Conservation (phyloP, 2,797 vertebrate genomes). For the Anguilla megastoma region DNA sequence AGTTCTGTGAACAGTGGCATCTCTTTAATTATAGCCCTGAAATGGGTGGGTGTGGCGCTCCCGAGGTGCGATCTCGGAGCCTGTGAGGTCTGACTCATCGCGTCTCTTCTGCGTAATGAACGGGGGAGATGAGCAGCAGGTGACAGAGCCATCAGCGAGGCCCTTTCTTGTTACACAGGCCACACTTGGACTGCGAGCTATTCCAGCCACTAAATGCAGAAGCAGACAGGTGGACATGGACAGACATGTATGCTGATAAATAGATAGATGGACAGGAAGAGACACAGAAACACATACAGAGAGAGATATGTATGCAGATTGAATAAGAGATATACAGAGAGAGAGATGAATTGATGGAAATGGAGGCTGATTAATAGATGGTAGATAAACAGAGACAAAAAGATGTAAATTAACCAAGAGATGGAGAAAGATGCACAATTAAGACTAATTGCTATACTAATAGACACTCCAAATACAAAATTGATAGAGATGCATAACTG, state of each 20-base stretch:
- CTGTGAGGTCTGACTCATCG: conserved; percentile 11
- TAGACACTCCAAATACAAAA: too few relatives aligned
- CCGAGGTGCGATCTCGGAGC: not conserved
- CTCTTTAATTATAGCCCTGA: not conserved
- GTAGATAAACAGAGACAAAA: not conserved
- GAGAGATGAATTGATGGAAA: not conserved
- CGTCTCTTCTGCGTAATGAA: not conserved
- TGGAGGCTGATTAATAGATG: not conserved
- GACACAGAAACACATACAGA: not conserved
- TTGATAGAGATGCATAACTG: not conserved
- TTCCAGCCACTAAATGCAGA: not conserved
- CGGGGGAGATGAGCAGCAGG: not conserved
- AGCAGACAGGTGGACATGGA: not conserved
- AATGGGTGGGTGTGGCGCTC: not conserved
- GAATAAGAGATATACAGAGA: not conserved
- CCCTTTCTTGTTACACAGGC: not conserved
- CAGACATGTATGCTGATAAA: not conserved
- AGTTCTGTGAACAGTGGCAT: not conserved
- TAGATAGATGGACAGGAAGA: not conserved
- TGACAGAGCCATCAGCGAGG: not conserved
- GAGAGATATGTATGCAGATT: not conserved
- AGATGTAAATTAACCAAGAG: too few relatives aligned
- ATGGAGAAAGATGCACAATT: too few relatives aligned
- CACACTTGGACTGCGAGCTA: not conserved
- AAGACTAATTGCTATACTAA: too few relatives aligned